Evolutionary conservation across 2,113 vertebrate genomes (phyloP).

Genomic region (Lasiurus borealis): DNA sequence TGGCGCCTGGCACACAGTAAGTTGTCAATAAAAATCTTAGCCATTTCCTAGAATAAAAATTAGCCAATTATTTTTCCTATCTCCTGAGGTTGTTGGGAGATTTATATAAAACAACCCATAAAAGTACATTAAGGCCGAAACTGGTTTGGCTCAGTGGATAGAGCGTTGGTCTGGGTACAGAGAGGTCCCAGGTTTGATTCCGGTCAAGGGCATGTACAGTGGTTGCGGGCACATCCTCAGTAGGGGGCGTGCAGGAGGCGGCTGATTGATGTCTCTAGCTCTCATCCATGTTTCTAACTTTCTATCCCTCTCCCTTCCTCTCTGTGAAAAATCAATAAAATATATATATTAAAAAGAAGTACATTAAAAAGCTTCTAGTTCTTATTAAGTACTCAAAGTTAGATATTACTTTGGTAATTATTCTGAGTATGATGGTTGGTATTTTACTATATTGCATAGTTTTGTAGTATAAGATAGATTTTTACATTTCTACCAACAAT

Average conservation of each 20-base stretch:
- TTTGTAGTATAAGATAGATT: not conserved
- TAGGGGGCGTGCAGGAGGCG: no score
- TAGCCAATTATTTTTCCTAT: conserved; percentile 2
- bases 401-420: not conserved
- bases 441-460: not conserved
- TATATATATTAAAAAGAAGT: no score
- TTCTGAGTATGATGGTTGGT: not conserved
- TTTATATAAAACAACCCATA: not conserved
- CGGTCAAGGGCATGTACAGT: no score
- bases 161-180: no score
- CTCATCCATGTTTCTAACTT: no score
- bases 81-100: not conserved
- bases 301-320: no score
- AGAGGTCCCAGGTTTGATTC: no score
- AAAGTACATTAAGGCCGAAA: not conserved
- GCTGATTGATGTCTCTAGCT: no score
- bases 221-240: no score
- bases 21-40: conserved; percentile 29
- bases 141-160: no score
- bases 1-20: not conserved
- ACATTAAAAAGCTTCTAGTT: not conserved
- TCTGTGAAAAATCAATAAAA: no score
- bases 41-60: not conserved
- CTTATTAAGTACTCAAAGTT: not conserved
- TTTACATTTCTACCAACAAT: conserved; percentile 32